Evolutionary conservation across 2,888 invertebrate genomes (phyloP).

Genomic region (Pristionchus mayeri): DNA sequence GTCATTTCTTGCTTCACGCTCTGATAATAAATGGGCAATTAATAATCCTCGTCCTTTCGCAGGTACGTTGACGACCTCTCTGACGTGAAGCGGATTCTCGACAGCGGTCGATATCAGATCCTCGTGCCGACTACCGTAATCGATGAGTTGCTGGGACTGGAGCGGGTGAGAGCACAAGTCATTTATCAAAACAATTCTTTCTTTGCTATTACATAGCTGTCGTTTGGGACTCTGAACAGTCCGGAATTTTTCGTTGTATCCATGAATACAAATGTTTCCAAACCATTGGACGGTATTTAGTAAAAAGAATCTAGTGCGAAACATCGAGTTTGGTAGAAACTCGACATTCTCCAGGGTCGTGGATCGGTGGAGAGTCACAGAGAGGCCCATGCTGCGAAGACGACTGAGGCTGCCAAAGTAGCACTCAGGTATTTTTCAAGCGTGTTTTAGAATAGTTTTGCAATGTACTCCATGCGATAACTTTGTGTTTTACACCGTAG

Average conservation of each 20-base stretch:
- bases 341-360: slow-evolving; percentile 27
- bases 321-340: background rate
- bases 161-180: slow-evolving; percentile 25
- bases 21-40: background rate
- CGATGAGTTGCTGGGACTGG: slow-evolving; percentile 45
- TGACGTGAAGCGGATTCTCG: slow-evolving; percentile 39
- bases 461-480: too few species aligned
- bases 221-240: too few species aligned
- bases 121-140: slow-evolving; percentile 50
- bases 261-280: too few species aligned
- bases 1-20: too few species aligned
- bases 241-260: too few species aligned
- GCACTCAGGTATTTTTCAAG: slow-evolving; percentile 46
- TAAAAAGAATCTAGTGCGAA: background rate
- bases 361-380: background rate
- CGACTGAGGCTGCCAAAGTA: background rate
- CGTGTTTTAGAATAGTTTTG: too few species aligned
- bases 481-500: too few species aligned
- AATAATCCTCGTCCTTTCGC: background rate
- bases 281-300: too few species aligned
- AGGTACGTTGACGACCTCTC: slow-evolving; percentile 41
- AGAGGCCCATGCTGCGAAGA: slow-evolving; percentile 24
- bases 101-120: slow-evolving; percentile 26
- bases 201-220: too few species aligned
- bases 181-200: too few species aligned